Evolutionary conservation across 2,797 vertebrate genomes (phyloP).

Genomic region (Pipistrellus kuhlii): DNA sequence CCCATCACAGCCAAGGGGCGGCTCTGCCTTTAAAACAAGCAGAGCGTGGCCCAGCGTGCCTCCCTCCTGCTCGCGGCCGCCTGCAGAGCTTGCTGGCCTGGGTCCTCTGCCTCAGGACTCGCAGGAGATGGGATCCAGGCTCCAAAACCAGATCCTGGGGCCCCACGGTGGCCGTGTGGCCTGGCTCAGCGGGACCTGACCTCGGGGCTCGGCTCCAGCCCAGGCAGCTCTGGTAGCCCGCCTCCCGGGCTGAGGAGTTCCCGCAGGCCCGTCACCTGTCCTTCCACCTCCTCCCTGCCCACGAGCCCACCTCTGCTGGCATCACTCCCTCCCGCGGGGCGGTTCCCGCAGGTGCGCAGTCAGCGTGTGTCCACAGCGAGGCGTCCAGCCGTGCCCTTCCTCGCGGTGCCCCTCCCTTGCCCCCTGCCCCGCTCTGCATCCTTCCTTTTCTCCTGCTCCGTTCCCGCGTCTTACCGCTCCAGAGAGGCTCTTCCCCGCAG

Average conservation of each 20-base stretch:
- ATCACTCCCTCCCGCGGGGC: rapidly evolving
- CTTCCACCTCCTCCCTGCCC: neutral
- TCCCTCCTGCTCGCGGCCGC: rapidly evolving
- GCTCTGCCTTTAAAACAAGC: neutral
- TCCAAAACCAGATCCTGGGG: neutral
- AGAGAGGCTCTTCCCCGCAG: neutral
- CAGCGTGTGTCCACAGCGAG: neutral
- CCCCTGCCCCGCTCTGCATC: neutral
- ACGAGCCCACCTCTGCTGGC: neutral
- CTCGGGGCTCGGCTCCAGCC: no score
- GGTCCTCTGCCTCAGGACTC: neutral
- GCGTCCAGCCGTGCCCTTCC: rapidly evolving
- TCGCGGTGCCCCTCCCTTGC: no score
- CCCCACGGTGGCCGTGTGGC: neutral
- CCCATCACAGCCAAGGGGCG: neutral
- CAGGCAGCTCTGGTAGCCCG: no score
- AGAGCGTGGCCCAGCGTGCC: rapidly evolving
- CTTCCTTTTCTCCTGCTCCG: neutral
- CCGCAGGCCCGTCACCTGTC: neutral
- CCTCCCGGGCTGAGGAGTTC: neutral
- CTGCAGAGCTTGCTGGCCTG: neutral
- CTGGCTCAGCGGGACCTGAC: neutral
- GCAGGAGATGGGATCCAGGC: neutral
- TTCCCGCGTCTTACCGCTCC: neutral
- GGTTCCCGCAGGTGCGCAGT: neutral